phyloP scores from a whole-genome alignment of 2,797 vertebrate species.

The Myotis findleyi region DNA sequence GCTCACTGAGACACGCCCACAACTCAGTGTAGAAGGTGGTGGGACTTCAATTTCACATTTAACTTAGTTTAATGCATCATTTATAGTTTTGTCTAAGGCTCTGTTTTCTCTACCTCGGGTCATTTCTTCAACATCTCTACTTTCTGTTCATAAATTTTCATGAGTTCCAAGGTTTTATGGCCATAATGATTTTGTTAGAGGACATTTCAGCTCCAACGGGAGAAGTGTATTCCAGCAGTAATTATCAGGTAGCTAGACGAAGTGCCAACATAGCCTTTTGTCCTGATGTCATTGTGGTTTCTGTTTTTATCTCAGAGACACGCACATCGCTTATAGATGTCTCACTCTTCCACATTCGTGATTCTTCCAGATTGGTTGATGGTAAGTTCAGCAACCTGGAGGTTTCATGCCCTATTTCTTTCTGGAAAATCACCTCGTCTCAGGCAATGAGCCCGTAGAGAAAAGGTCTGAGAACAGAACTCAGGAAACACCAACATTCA shows the following conservation, averaged over 20 bases:
- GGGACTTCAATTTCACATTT: neutral
- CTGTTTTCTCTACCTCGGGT: neutral
- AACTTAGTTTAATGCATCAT: neutral
- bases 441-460: neutral
- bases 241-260: neutral
- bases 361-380: neutral
- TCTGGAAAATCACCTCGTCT: neutral
- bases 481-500: neutral
- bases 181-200: neutral
- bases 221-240: neutral
- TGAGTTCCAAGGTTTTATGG: conserved; percentile 10
- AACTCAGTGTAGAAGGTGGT: neutral
- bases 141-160: conserved; percentile 38
- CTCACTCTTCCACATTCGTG: neutral
- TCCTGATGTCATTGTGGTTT: neutral
- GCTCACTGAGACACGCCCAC: neutral
- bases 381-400: neutral
- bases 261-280: neutral
- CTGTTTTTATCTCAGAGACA: neutral
- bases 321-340: neutral
- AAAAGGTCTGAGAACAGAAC: neutral
- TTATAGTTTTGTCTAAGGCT: neutral
- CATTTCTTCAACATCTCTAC: conserved; percentile 7
- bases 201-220: neutral
- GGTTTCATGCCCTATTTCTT: neutral